Percentiles rank a stretch among this genome's conserved stretches.
Conservation (phyloP, 1,140 invertebrate genomes). For the Chironomus tepperi region DNA sequence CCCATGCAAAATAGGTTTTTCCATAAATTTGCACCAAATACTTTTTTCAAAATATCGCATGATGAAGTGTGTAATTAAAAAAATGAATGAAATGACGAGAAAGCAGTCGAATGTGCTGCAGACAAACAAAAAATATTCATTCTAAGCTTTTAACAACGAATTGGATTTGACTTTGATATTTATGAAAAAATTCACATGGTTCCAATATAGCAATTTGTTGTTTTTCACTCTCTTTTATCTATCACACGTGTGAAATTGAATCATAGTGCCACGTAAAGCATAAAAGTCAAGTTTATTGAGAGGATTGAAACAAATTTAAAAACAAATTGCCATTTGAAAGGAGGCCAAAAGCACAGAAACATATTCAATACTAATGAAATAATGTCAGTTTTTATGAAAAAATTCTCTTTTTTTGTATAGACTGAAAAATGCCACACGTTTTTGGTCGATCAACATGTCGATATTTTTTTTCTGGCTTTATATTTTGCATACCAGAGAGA, state of each 20-base stretch:
- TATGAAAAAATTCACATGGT: constrained; percentile 24
- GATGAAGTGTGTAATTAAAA: too few species aligned
- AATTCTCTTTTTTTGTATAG: too few species aligned
- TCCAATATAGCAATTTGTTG: constrained; percentile 9
- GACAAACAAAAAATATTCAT: background rate
- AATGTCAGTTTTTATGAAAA: background rate
- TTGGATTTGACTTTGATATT: background rate
- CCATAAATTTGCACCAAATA: background rate
- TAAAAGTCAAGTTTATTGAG: background rate
- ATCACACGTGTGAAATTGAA: background rate
- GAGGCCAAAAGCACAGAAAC: background rate
- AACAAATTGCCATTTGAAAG: constrained; percentile 1
- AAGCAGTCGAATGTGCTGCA: too few species aligned
- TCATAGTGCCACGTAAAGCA: background rate
- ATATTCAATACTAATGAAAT: background rate
- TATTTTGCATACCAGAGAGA: too few species aligned
- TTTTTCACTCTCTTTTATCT: background rate
- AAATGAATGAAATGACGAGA: too few species aligned
- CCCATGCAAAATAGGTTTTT: constrained; percentile 47
- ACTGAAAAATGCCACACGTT: background rate
- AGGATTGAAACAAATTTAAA: background rate
- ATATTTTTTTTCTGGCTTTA: too few species aligned
- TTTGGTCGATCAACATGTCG: background rate
- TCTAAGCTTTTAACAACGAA: background rate
- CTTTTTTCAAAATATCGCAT: too few species aligned